Evolutionary conservation across 2,113 vertebrate species (phyloP), one percentile per base, ranked within the genome.

Genomic region (Pterocles burchelli): DNA sequence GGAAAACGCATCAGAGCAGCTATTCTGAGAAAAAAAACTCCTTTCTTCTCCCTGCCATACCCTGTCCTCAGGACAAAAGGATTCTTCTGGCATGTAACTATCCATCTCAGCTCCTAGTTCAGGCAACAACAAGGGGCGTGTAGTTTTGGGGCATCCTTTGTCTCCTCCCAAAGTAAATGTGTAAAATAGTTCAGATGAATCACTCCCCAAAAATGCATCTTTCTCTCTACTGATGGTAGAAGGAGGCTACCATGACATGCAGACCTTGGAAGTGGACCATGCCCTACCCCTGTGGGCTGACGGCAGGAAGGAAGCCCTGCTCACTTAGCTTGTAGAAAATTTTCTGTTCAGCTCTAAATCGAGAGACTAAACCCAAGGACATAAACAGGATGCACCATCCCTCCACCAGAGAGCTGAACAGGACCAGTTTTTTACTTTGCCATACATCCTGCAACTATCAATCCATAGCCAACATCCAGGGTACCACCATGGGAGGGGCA

Each of bases 1-100:
- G 68, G 72, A 95, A 59, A 89, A 96, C 31, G 89, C 76, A 74
- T 63, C 72, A 89, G 72, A 86, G 65, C 59, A 93, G 43, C 67
- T 93, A 25, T 80, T 93, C 51, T 59, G 59, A 49, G 41, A 41
- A 85, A 91, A 68, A 58, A 2, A 22, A 0, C 6, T 36, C 38
- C 48, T 81, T 82, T 87, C 43, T 93, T 67, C 63, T 91, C 41
- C 13, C 82, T 73, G 66, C 68, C 38, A 7, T 86, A 87, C 79
- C 48, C n/a, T 85, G n/a, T 89, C 76, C 80, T 90, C 57, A 87
- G 80, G 86, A 83, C 63, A 90, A 94, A 90, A 91, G 45, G n/a
- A 68, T 94, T 88, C 57, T 72, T 85, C 77, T 91, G 46, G 28
- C 63, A 18, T 66, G 17, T 74, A 86, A 54, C 63, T 62, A 88